Evolutionary conservation across 2,888 invertebrate genomes (phyloP).

Genomic region (Bembecia ichneumoniformis): DNA sequence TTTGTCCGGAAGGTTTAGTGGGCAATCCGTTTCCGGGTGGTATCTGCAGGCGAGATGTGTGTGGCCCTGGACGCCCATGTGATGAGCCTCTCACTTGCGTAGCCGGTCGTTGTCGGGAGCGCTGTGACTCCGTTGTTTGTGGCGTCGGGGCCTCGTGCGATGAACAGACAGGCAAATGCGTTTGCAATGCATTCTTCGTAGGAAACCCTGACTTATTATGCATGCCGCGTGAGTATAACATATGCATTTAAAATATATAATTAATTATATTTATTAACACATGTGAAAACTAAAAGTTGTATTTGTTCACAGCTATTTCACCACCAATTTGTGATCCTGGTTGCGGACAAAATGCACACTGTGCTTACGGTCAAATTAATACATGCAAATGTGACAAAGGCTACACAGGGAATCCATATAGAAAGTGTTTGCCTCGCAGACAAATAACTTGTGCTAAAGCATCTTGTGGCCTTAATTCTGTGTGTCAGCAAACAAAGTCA

Average conservation of each 20-base stretch:
- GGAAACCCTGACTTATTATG: slow-evolving; percentile 92
- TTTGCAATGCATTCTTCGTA: slow-evolving; percentile 88
- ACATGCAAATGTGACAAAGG: slow-evolving; percentile 88
- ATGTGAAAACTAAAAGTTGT: slow-evolving; percentile 7
- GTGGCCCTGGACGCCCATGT: slow-evolving; percentile 83
- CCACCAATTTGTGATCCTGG: slow-evolving; percentile 84
- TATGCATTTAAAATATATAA: background rate
- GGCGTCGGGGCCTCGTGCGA: slow-evolving; percentile 92
- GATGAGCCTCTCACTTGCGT: slow-evolving; percentile 86
- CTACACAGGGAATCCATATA: slow-evolving; percentile 89
- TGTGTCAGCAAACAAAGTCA: slow-evolving; percentile 82
- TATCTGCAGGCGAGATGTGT: slow-evolving; percentile 84
- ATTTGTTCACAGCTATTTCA: slow-evolving; percentile 75
- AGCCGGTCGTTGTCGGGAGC: slow-evolving; percentile 88
- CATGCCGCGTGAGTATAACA: slow-evolving; percentile 85
- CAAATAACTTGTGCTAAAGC: slow-evolving; percentile 80
- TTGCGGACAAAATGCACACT: slow-evolving; percentile 89
- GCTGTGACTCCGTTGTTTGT: slow-evolving; percentile 89
- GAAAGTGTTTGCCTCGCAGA: slow-evolving; percentile 80
- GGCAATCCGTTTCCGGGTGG: slow-evolving; percentile 96
- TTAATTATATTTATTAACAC: background rate
- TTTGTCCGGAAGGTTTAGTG: slow-evolving; percentile 87
- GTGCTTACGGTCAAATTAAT: slow-evolving; percentile 84
- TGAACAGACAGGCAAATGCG: slow-evolving; percentile 83
- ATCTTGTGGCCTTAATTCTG: slow-evolving; percentile 84